A percentile compares a stretch with the other conserved stretches of the same genome.
phyloP scores from a whole-genome alignment of 1,140 invertebrate genomes.

The Ephestia elutella region DNA sequence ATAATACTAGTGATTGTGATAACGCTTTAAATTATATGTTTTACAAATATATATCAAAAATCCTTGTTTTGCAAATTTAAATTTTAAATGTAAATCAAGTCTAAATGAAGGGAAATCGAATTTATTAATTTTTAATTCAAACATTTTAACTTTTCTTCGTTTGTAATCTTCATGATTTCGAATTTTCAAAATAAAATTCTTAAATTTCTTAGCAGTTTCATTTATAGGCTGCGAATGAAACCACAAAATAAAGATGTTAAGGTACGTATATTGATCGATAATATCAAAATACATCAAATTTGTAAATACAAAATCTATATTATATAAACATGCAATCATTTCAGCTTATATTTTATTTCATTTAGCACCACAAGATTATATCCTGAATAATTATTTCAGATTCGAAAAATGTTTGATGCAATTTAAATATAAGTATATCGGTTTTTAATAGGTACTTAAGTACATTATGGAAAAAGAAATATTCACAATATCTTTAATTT shows the following conservation, averaged over 20 bases:
- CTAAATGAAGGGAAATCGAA: conserved; percentile 31
- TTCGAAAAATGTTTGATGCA: background rate
- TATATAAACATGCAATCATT: conserved; percentile 14
- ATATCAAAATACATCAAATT: conserved; percentile 9
- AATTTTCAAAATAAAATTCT: conserved; percentile 18
- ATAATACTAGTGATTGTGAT: background rate
- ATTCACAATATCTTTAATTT: background rate
- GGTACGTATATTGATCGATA: conserved; percentile 39
- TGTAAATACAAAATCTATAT: conserved; percentile 29
- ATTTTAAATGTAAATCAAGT: conserved; percentile 5
- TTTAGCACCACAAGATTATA: conserved; percentile 27
- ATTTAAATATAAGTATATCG: background rate
- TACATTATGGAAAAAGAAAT: background rate
- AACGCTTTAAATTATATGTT: no score
- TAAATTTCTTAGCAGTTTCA: conserved; percentile 12
- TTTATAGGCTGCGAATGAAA: conserved; percentile 17
- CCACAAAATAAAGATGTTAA: conserved; percentile 41
- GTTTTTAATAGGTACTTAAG: no score
- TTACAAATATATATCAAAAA: no score
- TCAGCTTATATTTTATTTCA: conserved; percentile 18
- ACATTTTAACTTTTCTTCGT: conserved; percentile 20
- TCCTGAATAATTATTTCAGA: conserved; percentile 10
- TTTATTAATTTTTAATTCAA: conserved; percentile 36
- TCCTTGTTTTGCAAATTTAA: background rate
- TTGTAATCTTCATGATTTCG: conserved; percentile 6